A percentile compares a stretch with the other conserved stretches of the same genome.
These are phyloP conservation scores for Automeris io DNA, from an alignment of 2,888 invertebrate species.

Conservation along the genomic window DNA sequence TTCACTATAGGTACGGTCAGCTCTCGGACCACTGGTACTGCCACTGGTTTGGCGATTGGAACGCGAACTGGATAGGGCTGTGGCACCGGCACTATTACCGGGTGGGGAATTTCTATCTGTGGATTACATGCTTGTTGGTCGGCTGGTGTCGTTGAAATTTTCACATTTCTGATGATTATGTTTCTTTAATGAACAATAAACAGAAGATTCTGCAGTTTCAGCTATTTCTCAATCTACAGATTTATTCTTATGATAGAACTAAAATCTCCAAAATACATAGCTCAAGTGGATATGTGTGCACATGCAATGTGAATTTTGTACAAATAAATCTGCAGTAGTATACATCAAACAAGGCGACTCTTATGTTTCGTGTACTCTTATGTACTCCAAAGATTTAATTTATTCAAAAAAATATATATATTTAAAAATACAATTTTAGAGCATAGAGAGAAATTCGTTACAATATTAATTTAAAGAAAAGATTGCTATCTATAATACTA, in stretches of 20 bases:
- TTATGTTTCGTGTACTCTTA: no score
- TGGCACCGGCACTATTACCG: constrained; percentile 85
- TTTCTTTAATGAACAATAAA: not conserved
- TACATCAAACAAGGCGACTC: no score
- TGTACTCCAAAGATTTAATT: no score
- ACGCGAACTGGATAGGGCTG: constrained; percentile 86
- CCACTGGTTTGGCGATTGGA: constrained; percentile 83
- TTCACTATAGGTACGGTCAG: constrained; percentile 77
- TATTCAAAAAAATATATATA: no score
- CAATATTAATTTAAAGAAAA: no score
- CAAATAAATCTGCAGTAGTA: not conserved
- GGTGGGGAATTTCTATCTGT: constrained; percentile 84
- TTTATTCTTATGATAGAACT: no score
- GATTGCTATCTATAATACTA: no score
- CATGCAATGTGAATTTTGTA: not conserved
- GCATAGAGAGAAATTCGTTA: no score
- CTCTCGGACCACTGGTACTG: constrained; percentile 80
- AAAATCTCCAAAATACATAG: no score
- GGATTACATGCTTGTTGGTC: constrained; percentile 27
- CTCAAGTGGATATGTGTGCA: not conserved
- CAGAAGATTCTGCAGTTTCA: not conserved
- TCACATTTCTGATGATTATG: constrained; percentile 12
- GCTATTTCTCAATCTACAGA: no score
- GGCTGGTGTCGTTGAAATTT: constrained; percentile 9
- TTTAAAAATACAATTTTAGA: no score